Percentiles rank a stretch among this genome's conserved stretches.
Conservation (phyloP, 2,797 vertebrate genomes). For the Lacerta agilis region DNA sequence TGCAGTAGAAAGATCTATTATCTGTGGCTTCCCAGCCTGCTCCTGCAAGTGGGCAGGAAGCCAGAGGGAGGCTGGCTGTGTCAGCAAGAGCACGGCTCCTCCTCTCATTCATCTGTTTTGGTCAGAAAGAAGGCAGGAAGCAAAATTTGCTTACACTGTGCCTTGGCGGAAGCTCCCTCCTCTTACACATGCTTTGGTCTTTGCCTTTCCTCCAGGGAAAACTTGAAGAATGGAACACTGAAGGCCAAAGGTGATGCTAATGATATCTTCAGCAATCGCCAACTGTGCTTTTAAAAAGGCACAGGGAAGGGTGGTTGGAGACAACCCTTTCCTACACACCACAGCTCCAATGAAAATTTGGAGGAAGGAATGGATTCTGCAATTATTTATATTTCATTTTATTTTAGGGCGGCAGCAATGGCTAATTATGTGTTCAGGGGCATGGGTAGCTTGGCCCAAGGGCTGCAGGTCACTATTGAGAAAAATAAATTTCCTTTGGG, state of each 20-base stretch:
- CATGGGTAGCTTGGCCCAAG: not conserved
- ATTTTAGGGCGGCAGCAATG: not conserved
- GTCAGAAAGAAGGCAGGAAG: not conserved
- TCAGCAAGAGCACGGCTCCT: not conserved
- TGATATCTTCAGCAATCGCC: not conserved
- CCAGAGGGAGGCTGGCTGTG: not conserved
- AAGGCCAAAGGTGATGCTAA: not conserved
- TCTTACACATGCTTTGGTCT: not conserved
- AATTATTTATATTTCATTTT: too few species aligned
- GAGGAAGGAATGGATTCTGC: too few species aligned
- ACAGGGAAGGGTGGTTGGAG: not conserved
- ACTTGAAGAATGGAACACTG: not conserved
- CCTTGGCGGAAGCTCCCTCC: not conserved
- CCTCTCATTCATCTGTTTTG: not conserved
- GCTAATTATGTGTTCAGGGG: not conserved
- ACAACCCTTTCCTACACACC: not conserved
- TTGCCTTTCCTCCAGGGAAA: not conserved
- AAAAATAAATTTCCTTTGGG: not conserved
- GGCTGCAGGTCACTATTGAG: not conserved
- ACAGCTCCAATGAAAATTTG: not conserved
- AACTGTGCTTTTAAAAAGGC: not conserved
- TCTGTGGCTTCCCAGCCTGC: not conserved
- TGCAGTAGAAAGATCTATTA: not conserved
- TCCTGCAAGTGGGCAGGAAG: not conserved
- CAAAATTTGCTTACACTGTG: not conserved